These are phyloP conservation scores for Halocynthia aurantium DNA, from an alignment of 23 tunicate genomes.

Conservation along the genomic window DNA sequence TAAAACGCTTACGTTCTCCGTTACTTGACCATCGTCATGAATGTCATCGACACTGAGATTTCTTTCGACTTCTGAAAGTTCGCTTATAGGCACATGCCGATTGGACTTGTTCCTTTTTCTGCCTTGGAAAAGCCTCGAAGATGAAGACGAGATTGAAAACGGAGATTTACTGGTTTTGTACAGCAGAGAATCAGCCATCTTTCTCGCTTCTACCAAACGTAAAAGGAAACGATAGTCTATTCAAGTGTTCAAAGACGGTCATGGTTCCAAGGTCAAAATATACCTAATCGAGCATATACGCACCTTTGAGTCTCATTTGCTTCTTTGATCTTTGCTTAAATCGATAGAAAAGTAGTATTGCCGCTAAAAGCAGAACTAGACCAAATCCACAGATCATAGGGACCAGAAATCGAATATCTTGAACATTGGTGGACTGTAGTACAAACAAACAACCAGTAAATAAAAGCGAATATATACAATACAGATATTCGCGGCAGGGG, in stretches of 20 bases:
- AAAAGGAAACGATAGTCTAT: too few species aligned
- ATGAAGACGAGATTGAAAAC: not conserved
- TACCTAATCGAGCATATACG: not conserved
- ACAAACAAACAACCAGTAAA: not conserved
- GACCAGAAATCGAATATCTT: slow-evolving; percentile 18
- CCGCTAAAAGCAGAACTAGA: slow-evolving; percentile 5
- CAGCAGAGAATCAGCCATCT: slow-evolving; percentile 24
- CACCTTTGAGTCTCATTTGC: slow-evolving; percentile 35
- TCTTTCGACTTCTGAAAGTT: too few species aligned
- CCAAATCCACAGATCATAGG: slow-evolving; percentile 30
- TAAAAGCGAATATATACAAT: not conserved
- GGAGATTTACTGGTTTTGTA: slow-evolving; percentile 7
- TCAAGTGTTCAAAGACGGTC: too few species aligned
- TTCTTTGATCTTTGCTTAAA: slow-evolving; percentile 35
- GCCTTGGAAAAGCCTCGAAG: too few species aligned
- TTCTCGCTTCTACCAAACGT: slow-evolving; percentile 11
- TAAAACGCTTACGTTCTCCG: too few species aligned
- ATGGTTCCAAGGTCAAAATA: too few species aligned
- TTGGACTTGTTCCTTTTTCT: too few species aligned
- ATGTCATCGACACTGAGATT: too few species aligned
- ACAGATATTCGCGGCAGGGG: not conserved
- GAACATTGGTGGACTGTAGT: not conserved
- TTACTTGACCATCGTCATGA: too few species aligned
- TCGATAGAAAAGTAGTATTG: slow-evolving; percentile 16
- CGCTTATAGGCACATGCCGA: too few species aligned